A percentile compares a stretch with the other conserved stretches of the same genome.
Evolutionary conservation across 2,113 vertebrate genomes (phyloP).

Genomic region (Daphoenositta chrysoptera): DNA sequence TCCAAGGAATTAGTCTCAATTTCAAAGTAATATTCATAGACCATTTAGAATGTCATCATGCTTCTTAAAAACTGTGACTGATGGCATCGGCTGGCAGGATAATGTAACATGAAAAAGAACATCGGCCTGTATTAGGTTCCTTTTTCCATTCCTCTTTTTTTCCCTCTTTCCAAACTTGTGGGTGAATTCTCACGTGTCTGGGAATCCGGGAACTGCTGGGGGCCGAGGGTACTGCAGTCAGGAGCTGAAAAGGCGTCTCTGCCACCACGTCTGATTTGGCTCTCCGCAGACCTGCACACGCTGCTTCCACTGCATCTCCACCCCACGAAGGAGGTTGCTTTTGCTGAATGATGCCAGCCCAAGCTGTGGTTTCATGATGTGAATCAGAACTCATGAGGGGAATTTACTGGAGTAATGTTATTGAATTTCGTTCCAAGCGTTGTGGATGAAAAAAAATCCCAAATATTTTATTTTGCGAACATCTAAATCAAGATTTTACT

Average conservation of each 20-base stretch:
- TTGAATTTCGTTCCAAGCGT: not conserved
- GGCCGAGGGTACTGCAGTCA: not conserved
- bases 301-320: not conserved
- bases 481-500: not conserved
- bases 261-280: not conserved
- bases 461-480: not conserved
- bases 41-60: slow-evolving; percentile 31
- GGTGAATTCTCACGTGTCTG: not conserved
- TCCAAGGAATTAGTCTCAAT: slow-evolving; percentile 16
- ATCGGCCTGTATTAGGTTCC: not conserved
- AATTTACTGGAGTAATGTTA: not conserved
- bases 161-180: not conserved
- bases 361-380: not conserved
- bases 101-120: slow-evolving; percentile 8
- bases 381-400: not conserved
- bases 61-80: slow-evolving; percentile 18
- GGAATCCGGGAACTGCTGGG: not conserved
- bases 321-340: not conserved
- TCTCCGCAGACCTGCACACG: not conserved
- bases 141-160: not conserved
- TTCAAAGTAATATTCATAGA: slow-evolving; percentile 58
- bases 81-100: slow-evolving; percentile 19
- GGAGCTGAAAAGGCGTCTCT: not conserved
- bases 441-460: not conserved
- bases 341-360: not conserved